Base-by-base conservation (phyloP, 2,797 vertebrate genomes). In the Salmo trutta region DNA sequence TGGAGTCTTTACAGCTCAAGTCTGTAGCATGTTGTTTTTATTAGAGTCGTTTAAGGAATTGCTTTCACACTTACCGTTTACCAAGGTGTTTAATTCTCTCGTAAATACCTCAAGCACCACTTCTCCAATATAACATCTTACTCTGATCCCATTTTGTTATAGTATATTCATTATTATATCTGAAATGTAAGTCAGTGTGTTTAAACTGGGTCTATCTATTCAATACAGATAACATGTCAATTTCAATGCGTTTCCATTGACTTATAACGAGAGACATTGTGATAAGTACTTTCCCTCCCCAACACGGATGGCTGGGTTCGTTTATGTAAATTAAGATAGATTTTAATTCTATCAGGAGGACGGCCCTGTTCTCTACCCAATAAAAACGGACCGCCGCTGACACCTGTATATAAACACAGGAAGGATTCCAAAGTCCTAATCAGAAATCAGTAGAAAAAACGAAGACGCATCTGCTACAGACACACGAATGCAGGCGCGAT, bases 361-460 rank as follows among this genome's bases (percentile, higher is more conserved):
- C 89, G 90, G 95, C 92, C 96, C 96, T 93, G 94, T 93, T 93
- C 93, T 93, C 89, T 94, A 93, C 95, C 97, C 97, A 98, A 99
- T 98, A 93, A 98, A 96, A 96, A 94, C 83, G 89, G 95, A 85
- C 93, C 93, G 91, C 89, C 92, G 91, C 93, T 94, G 96, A 97
- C 97, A 99, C 97, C 97, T 99, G 97, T 96, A 95, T 98, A 98
- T 97, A 98, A 96, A 97, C 96, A 93, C 95, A 88, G 94, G 92
- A 94, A 92, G 90, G 80, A 92, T 81, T 93, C 88, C 93, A 91
- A 90, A 93, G 92, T 92, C 93, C 90, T 86, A 89, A 90, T 92
- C 93, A 92, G 91, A 52, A 87, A 88, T 87, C 92, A 76, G 79
- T 77, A 71, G 82, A 41, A 78, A 84, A 86, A 77, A 75, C 59